These are phyloP conservation scores for Enteromius anoplus DNA, from an alignment of 2,797 vertebrate genomes.

Conservation along the genomic window DNA sequence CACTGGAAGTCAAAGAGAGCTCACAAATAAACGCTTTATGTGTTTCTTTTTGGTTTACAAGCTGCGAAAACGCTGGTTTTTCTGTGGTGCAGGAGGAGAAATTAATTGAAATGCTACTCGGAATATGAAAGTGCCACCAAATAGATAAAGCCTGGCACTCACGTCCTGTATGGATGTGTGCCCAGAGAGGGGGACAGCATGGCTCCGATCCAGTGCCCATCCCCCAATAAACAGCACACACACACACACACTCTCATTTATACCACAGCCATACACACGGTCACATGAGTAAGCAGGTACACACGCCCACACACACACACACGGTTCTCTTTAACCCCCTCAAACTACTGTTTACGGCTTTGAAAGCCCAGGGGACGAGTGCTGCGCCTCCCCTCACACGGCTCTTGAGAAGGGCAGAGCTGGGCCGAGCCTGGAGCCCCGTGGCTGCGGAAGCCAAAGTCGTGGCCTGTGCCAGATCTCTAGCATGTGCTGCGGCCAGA, in stretches of 20 bases:
- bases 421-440: slow-evolving; percentile 18
- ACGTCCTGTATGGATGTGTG: slow-evolving; percentile 76
- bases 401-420: slow-evolving; percentile 34
- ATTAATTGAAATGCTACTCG: slow-evolving; percentile 76
- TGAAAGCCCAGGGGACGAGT: slow-evolving; percentile 53
- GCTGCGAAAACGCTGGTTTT: slow-evolving; percentile 20
- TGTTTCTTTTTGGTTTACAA: slow-evolving; percentile 11
- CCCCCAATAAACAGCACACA: slow-evolving; percentile 55
- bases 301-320: slow-evolving; percentile 48
- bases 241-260: slow-evolving; percentile 48
- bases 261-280: slow-evolving; percentile 37
- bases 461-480: slow-evolving; percentile 37
- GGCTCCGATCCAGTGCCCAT: slow-evolving; percentile 74
- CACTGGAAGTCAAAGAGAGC: background rate
- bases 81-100: slow-evolving; percentile 62
- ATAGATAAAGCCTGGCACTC: slow-evolving; percentile 68
- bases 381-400: slow-evolving; percentile 19
- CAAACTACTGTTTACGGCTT: slow-evolving; percentile 62
- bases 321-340: slow-evolving; percentile 51
- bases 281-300: slow-evolving; percentile 40
- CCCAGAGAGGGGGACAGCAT: slow-evolving; percentile 75
- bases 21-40: background rate
- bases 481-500: slow-evolving; percentile 7
- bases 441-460: slow-evolving; percentile 20
- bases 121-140: slow-evolving; percentile 66